These are phyloP conservation scores for Lycaena phlaeas DNA, from an alignment of 2,888 invertebrate genomes.

Conservation along the genomic window DNA sequence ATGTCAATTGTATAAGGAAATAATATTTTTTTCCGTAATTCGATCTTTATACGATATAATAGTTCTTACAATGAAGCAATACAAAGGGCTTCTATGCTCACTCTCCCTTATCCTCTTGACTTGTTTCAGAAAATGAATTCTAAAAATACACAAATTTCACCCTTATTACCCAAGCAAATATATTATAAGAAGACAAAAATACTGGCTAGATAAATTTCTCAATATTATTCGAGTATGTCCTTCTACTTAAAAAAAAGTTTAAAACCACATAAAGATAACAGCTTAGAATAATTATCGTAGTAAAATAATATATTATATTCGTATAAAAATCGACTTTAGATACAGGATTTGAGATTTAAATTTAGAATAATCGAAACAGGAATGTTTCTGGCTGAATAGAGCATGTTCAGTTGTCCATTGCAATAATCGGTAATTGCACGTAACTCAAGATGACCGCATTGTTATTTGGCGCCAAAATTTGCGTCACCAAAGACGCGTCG, in stretches of 20 bases:
- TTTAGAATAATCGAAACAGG: not conserved
- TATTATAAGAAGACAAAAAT: not conserved
- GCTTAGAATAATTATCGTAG: no score
- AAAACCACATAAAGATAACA: not conserved
- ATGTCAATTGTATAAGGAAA: no score
- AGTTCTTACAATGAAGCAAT: not conserved
- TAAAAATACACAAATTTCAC: not conserved
- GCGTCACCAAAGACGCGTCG: slow-evolving; percentile 26
- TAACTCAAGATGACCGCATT: slow-evolving; percentile 25
- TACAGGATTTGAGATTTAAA: not conserved
- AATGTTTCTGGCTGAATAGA: not conserved
- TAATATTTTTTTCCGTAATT: not conserved
- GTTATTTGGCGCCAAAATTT: slow-evolving; percentile 36
- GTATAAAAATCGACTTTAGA: not conserved
- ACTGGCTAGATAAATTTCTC: no score
- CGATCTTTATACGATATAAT: not conserved
- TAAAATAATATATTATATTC: not conserved
- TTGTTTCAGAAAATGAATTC: not conserved
- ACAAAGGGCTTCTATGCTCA: slow-evolving; percentile 1
- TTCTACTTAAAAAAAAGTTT: not conserved
- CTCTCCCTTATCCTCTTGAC: slow-evolving; percentile 5
- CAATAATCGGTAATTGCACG: slow-evolving; percentile 21
- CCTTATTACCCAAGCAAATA: not conserved
- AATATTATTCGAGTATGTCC: slow-evolving; percentile 1
- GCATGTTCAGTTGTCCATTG: slow-evolving; percentile 19